Percentiles rank a stretch among this genome's conserved stretches.
Evolutionary conservation across 2,888 invertebrate species (phyloP).

Genomic region (Tortricodes alternella): DNA sequence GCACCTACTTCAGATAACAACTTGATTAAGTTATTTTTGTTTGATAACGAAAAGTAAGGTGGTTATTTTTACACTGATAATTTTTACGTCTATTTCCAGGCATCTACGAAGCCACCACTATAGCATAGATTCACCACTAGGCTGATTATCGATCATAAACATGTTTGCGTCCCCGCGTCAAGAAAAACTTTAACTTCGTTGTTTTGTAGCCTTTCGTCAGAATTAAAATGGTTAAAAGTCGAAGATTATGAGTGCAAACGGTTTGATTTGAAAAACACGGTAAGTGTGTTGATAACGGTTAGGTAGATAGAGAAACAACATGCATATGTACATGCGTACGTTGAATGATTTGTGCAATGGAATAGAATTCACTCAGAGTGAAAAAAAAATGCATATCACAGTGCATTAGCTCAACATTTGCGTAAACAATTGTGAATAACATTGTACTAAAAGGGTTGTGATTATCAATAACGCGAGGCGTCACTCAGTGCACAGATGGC

Average conservation of each 20-base stretch:
- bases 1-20: no score
- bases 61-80: no score
- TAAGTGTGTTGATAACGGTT: slow-evolving; percentile 22
- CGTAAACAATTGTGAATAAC: slow-evolving; percentile 45
- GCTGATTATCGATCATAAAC: no score
- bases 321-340: not conserved
- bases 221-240: no score
- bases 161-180: no score
- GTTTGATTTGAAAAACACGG: no score
- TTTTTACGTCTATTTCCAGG: no score
- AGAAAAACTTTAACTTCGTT: no score
- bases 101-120: no score
- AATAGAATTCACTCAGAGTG: slow-evolving; percentile 1
- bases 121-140: no score
- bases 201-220: no score
- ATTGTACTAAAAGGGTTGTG: slow-evolving; percentile 58
- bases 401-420: slow-evolving; percentile 35
- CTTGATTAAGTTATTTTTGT: not conserved
- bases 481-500: slow-evolving; percentile 57
- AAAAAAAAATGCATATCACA: slow-evolving; percentile 7
- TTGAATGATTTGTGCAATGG: slow-evolving; percentile 7
- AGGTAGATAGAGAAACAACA: slow-evolving; percentile 9
- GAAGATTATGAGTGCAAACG: no score
- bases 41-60: slow-evolving; percentile 1
- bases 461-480: slow-evolving; percentile 57